These are phyloP conservation scores for Chaetorhynchus papuensis DNA, from an alignment of 2,113 vertebrate species.

Conservation along the genomic window DNA sequence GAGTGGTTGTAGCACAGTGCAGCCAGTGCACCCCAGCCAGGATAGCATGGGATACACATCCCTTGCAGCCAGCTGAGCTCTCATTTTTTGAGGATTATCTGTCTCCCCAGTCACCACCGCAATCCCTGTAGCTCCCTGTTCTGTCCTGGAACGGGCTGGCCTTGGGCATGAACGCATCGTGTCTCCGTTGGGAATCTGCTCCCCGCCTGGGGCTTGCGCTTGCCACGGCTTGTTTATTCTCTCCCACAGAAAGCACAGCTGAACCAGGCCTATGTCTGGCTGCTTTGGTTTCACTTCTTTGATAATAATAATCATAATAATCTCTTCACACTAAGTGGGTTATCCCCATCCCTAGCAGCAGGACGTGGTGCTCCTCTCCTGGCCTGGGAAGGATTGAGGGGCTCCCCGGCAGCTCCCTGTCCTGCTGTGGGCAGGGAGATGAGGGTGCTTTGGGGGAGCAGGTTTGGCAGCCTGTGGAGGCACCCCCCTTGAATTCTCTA, in stretches of 20 bases:
- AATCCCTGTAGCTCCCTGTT: background rate
- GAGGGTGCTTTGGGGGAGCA: background rate
- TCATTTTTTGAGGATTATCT: background rate
- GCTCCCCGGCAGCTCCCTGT: background rate
- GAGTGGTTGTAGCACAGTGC: background rate
- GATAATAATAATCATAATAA: background rate
- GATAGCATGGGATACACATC: rapidly evolving
- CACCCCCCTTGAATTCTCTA: background rate
- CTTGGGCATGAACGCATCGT: background rate
- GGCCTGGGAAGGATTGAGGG: background rate
- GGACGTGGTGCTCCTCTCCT: background rate
- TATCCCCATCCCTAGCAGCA: background rate
- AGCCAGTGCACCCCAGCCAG: background rate
- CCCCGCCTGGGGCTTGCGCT: background rate
- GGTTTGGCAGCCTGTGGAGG: background rate
- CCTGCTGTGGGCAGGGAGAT: background rate
- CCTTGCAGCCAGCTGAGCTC: background rate
- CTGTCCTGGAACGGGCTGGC: background rate
- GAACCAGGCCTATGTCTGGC: background rate
- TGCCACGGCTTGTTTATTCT: conserved; percentile 46
- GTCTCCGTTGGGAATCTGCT: background rate
- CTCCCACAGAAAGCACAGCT: conserved; percentile 38
- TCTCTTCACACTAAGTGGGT: background rate
- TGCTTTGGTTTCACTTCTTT: conserved; percentile 26
- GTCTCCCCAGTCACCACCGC: background rate